Percentiles rank a stretch among this genome's conserved stretches.
Evolutionary conservation across 2,888 invertebrate species (phyloP).

Genomic region (Temnothorax ravouxi): DNA sequence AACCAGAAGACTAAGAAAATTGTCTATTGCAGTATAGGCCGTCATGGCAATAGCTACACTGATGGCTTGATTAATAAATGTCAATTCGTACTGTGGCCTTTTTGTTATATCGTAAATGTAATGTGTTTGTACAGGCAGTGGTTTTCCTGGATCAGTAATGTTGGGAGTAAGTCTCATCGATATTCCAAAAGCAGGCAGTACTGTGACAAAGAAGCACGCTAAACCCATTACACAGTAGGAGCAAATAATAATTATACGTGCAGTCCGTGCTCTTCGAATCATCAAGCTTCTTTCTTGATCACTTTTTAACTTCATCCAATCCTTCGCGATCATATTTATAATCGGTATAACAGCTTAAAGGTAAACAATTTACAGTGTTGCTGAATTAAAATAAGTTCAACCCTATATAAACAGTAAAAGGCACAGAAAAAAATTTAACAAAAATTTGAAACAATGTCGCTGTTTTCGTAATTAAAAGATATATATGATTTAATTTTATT

Average conservation of each 20-base stretch:
- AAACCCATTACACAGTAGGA: background rate
- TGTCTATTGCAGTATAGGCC: slow-evolving; percentile 1
- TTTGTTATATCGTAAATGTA: slow-evolving; percentile 36
- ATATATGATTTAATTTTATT: background rate
- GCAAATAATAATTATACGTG: background rate
- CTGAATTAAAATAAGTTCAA: slow-evolving; percentile 35
- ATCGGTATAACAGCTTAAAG: slow-evolving; percentile 44
- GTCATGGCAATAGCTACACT: background rate
- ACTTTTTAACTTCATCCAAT: slow-evolving; percentile 51
- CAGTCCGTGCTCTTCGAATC: background rate
- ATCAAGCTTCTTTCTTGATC: slow-evolving; percentile 33
- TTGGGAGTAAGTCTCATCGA: background rate
- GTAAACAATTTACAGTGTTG: background rate
- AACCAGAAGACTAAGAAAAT: slow-evolving; percentile 20
- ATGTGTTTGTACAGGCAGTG: slow-evolving; percentile 8
- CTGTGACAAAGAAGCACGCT: background rate
- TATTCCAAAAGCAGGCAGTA: background rate
- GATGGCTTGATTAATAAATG: background rate
- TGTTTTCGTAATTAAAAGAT: too few relatives aligned
- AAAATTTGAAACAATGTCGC: too few relatives aligned
- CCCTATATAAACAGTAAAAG: background rate
- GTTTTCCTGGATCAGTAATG: slow-evolving; percentile 25
- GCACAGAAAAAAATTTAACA: background rate
- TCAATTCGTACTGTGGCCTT: slow-evolving; percentile 13
- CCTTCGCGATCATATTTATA: slow-evolving; percentile 51